phyloP scores from a whole-genome alignment of 2,797 vertebrate species.

The Clarias laeviceps region DNA sequence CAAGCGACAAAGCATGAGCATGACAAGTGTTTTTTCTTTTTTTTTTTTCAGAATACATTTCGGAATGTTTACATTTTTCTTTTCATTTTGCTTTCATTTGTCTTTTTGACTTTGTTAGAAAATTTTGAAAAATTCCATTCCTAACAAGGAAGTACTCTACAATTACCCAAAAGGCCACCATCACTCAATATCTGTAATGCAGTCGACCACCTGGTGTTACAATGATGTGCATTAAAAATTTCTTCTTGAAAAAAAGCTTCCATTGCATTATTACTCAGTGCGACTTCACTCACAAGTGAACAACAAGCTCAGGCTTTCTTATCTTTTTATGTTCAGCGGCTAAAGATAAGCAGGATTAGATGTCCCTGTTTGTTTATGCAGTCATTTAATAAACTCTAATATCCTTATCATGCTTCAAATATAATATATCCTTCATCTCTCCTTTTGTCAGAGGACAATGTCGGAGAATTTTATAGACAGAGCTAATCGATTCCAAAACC shows the following conservation, averaged over 20 bases:
- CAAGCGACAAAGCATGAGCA: neutral
- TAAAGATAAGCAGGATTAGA: conserved; percentile 25
- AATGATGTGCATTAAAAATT: neutral
- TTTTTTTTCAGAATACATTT: neutral
- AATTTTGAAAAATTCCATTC: neutral
- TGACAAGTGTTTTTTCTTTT: neutral
- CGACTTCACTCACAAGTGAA: neutral
- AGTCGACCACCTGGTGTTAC: neutral
- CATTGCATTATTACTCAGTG: conserved; percentile 2
- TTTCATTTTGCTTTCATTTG: neutral
- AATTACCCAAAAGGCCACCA: neutral
- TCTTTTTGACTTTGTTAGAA: neutral
- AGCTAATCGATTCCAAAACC: conserved; percentile 77
- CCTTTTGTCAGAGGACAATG: conserved; percentile 1
- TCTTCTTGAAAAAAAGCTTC: neutral
- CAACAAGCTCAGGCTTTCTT: conserved; percentile 2
- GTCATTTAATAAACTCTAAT: conserved; percentile 11
- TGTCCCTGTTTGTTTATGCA: conserved; percentile 15
- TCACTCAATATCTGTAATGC: neutral
- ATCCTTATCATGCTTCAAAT: conserved; percentile 9
- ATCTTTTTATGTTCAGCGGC: neutral
- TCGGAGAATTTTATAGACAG: neutral
- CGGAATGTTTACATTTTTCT: neutral
- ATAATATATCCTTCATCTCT: conserved; percentile 55
- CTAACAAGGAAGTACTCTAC: neutral